These are phyloP conservation scores for Botrylloides violaceus DNA, from an alignment of 23 tunicate genomes.

Conservation along the genomic window DNA sequence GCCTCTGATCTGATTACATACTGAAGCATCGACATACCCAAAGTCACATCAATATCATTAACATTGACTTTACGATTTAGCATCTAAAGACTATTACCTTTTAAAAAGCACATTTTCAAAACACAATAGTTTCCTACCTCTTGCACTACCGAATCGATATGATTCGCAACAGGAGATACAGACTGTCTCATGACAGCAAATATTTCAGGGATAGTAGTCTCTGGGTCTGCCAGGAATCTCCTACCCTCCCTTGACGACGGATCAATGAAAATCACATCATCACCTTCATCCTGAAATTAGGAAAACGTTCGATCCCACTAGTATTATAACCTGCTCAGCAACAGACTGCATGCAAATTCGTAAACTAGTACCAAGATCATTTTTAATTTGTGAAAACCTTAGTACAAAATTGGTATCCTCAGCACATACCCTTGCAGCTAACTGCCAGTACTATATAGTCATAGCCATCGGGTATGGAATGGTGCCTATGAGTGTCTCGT, in stretches of 20 bases:
- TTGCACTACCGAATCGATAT: slow-evolving; percentile 39
- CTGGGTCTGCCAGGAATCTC: slow-evolving; percentile 36
- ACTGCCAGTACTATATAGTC: no score
- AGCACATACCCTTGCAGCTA: no score
- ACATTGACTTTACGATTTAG: no score
- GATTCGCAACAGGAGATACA: slow-evolving; percentile 56
- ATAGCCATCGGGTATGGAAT: no score
- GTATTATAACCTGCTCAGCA: no score
- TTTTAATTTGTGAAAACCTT: no score
- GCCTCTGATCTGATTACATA: not conserved
- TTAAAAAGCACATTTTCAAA: not conserved
- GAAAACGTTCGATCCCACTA: no score
- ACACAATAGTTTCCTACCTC: slow-evolving; percentile 35
- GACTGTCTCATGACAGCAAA: slow-evolving; percentile 77
- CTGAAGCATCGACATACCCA: not conserved
- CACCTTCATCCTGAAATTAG: slow-evolving; percentile 37
- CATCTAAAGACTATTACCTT: not conserved
- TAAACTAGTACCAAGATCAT: no score
- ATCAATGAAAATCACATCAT: slow-evolving; percentile 76
- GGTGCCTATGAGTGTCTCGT: no score
- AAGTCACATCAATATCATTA: not conserved
- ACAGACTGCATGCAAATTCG: no score
- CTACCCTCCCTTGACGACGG: slow-evolving; percentile 79
- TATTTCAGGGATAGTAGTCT: slow-evolving; percentile 43
- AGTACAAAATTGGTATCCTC: no score